Evolutionary conservation across 2,888 invertebrate genomes (phyloP), one percentile per base, ranked within the genome.

Genomic region (Spatulosminthurus flaviceps): DNA sequence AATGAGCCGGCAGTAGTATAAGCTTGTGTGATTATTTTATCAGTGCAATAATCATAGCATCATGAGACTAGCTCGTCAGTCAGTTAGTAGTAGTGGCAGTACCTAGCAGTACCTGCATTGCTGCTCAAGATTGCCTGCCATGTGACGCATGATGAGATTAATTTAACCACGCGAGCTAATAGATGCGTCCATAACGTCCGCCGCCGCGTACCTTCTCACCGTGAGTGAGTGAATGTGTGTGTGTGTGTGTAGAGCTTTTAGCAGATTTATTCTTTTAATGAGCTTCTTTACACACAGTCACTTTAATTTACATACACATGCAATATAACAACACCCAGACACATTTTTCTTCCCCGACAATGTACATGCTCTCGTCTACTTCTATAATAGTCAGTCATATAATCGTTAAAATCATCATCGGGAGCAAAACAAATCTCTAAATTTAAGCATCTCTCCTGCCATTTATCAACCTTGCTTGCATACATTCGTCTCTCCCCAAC

Each of bases 201-300:
- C 42, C 28, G 21, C 64, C 26, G 13, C 29, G 70, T 29, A 42
- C 34, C n/a, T 41, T 34, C 28, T 24, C 24, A 64, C 29, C 41
- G 43, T 24, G 4, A 9, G 13, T 22, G 21, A 9, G 19, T 5
- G 21, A 9, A 9, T 41, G 5, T 41, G 74, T 28, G 22, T 13
- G 2, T 0, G 26, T 61, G 60, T 72, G 70, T 67, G 61, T 61
- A 79, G 22, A 51, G 69, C 70, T 71, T 74, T 79, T 73, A 80
- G 75, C 75, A 75, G 74, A 79, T 81, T 78, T 76, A 78, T 76
- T 75, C 80, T 79, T 73, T 75, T 80, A 82, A 82, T 80, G 81
- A 81, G 79, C 67, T 24, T 79, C 72, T 79, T 71, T 75, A 77
- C 79, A 79, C 34, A 71, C 42, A 76, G 74, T 64, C 74, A 61